A percentile compares a stretch with the other conserved stretches of the same genome.
These are phyloP conservation scores for Pogonognathellus flavescens DNA, from an alignment of 1,140 invertebrate species.

Conservation along the genomic window DNA sequence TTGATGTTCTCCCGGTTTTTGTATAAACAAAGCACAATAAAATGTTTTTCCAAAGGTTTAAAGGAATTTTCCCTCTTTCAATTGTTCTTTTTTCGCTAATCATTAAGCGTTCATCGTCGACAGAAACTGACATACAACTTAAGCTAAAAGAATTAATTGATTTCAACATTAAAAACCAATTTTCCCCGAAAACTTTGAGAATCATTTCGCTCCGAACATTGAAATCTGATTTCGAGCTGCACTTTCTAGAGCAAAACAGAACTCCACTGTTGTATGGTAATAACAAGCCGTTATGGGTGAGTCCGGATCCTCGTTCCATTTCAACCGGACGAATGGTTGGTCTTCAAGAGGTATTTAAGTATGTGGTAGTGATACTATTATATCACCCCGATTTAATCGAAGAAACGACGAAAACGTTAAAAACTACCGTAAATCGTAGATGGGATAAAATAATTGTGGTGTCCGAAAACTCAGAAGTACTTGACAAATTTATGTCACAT, in stretches of 20 bases:
- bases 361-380: not conserved
- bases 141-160: not conserved
- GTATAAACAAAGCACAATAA: too few species aligned
- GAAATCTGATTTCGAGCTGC: not conserved
- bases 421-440: slow-evolving; percentile 8
- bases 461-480: not conserved
- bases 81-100: too few species aligned
- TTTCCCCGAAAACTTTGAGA: slow-evolving; percentile 3
- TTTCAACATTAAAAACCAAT: not conserved
- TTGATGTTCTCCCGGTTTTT: too few species aligned
- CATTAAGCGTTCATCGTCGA: too few species aligned
- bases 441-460: slow-evolving; percentile 6
- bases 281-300: not conserved
- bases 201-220: not conserved
- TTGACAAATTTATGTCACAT: not conserved
- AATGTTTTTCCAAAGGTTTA: too few species aligned
- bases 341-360: not conserved
- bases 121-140: too few species aligned
- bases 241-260: not conserved
- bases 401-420: not conserved
- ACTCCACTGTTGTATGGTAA: not conserved
- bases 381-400: not conserved
- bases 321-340: not conserved
- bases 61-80: too few species aligned
- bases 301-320: not conserved